phyloP scores from a whole-genome alignment of 2,113 vertebrate genomes.

The Labeo catla region DNA sequence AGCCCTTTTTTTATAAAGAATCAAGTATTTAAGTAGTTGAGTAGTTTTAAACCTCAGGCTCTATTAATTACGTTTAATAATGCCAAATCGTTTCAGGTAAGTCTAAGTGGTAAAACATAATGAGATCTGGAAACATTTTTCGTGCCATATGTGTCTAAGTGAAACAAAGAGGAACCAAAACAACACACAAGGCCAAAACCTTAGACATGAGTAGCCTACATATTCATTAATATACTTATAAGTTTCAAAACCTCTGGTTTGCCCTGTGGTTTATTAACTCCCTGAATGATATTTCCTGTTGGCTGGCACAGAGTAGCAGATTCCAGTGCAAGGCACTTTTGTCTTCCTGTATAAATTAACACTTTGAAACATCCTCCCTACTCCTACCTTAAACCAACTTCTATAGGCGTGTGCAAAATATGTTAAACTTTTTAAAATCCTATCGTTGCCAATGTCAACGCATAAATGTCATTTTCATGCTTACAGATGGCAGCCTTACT shows the following conservation, averaged over 20 bases:
- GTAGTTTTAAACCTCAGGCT: not conserved
- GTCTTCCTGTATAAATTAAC: constrained; percentile 46
- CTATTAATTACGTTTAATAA: constrained; percentile 26
- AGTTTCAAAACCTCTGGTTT: not conserved
- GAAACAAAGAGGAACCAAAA: not conserved
- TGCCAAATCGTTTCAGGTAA: constrained; percentile 3
- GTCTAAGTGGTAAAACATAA: not conserved
- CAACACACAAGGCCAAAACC: not conserved
- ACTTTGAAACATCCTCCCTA: constrained; percentile 17
- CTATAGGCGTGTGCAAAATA: not conserved
- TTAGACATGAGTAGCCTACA: too few species aligned
- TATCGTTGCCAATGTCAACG: not conserved
- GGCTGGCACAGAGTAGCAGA: constrained; percentile 40
- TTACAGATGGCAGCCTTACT: not conserved
- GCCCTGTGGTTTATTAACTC: constrained; percentile 25
- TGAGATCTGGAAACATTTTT: not conserved
- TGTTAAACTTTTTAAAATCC: not conserved
- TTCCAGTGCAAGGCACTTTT: constrained; percentile 40
- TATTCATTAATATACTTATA: not conserved
- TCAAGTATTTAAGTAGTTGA: not conserved
- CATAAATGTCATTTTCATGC: not conserved
- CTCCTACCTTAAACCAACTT: constrained; percentile 19
- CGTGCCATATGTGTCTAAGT: not conserved
- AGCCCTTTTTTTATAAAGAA: not conserved
- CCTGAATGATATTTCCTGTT: constrained; percentile 54